Base-by-base conservation (phyloP, 2,113 vertebrate genomes). In the Damaliscus lunatus region DNA sequence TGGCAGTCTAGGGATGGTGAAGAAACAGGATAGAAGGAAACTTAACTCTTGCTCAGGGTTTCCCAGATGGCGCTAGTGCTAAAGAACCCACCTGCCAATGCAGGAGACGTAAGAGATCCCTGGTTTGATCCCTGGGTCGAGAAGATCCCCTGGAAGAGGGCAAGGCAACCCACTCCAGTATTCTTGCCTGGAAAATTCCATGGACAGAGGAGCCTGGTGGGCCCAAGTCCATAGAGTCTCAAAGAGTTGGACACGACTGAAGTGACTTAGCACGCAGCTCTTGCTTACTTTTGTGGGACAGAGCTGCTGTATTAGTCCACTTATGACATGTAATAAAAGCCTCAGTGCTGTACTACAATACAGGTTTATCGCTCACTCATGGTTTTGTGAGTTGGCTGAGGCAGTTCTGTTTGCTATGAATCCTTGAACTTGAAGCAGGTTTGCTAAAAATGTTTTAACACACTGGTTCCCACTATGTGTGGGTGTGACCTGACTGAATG, bases 291-390 rank as follows among this genome's bases (percentile, higher is more conserved):
- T 25, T 81, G 74, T 82, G 85, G 57, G 74, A 46, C n/a, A 77
- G 17, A 91, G 43, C 36, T 82, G 33, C 67, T 43, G 4, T 43
- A 67, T 88, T 86, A 85, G 48, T 48, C 7, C 27, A 23, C 15
- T 36, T 96, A 74, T 59, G 62, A 21, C 43, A n/a, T 12, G 1
- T 67, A 91, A 86, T 74, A 84, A 71, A 96, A 85, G 3, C 91
- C 53, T 94, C 80, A 84, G 43, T 27, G 29, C 12, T 59, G n/a
- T 33, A 67, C 55, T 59, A 78, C 4, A 15, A 53, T 83, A 83
- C 80, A 55, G 77, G 84, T 59, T 87, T 74, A 50, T 86, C 95
- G 98, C 62, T 90, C 84, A 96, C 10, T 94, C 53, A 80, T n/a
- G 50, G 23, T 23, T 94, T 85, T 93, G 48, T 33, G 91, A 97